Conservation (phyloP, 2,888 invertebrate genomes). For the Harmothoe impar region DNA sequence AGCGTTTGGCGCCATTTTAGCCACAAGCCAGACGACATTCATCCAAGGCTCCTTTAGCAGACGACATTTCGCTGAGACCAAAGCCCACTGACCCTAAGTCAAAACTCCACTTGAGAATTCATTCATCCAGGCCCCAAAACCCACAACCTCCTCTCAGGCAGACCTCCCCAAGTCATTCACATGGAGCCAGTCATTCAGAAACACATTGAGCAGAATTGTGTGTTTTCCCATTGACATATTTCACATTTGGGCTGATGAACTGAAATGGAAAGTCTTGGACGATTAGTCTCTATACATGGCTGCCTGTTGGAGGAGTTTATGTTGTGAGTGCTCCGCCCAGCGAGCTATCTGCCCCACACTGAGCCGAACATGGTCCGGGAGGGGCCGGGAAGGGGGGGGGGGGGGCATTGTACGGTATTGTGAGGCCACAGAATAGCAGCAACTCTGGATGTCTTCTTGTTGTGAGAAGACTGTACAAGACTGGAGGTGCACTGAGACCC, state of each 20-base stretch:
- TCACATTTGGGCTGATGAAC: not conserved
- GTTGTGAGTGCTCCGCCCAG: not conserved
- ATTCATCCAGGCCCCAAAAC: not conserved
- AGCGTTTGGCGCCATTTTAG: not conserved
- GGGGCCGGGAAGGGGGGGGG: not conserved
- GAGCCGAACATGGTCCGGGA: not conserved
- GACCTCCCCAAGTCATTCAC: not conserved
- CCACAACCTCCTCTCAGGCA: not conserved
- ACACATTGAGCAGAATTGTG: not conserved
- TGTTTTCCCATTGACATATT: not conserved
- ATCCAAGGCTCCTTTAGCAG: not conserved
- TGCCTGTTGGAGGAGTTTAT: not conserved
- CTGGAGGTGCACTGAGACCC: not conserved
- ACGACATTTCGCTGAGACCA: constrained; percentile 17
- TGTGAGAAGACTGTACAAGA: not conserved
- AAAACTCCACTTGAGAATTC: not conserved
- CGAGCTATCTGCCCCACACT: not conserved
- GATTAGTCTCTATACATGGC: too few relatives aligned
- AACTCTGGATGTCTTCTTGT: constrained; percentile 12
- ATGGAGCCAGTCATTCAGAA: not conserved
- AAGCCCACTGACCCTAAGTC: not conserved
- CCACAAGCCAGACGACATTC: constrained; percentile 51
- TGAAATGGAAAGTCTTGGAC: not conserved
- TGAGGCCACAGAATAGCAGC: not conserved
- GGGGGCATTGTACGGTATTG: not conserved